A percentile compares a stretch with the other conserved stretches of the same genome.
phyloP scores from a whole-genome alignment of 2,797 vertebrate species.

The Perodicticus potto region DNA sequence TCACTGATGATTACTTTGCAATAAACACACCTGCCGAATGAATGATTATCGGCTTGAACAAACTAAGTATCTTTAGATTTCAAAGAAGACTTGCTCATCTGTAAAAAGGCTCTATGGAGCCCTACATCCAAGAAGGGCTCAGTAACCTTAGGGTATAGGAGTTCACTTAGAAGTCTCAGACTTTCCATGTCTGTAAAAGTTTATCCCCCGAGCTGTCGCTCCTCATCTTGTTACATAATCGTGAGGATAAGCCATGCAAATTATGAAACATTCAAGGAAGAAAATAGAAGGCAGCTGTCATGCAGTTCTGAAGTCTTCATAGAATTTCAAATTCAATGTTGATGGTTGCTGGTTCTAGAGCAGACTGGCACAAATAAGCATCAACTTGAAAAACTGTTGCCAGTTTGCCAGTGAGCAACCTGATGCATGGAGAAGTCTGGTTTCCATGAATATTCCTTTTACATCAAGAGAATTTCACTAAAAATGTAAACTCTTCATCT shows the following conservation, averaged over 20 bases:
- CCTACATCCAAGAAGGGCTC: neutral
- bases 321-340: slow-evolving; percentile 31
- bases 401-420: neutral
- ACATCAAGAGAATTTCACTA: slow-evolving; percentile 27
- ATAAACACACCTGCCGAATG: slow-evolving; percentile 2
- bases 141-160: neutral
- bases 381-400: neutral
- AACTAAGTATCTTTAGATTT: neutral
- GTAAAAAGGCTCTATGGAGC: neutral
- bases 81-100: slow-evolving; percentile 37
- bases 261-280: neutral
- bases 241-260: neutral
- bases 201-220: neutral
- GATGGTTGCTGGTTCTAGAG: neutral
- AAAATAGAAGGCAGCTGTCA: neutral
- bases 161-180: neutral
- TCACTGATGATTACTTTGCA: neutral
- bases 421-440: neutral
- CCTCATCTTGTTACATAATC: neutral
- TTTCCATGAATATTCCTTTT: slow-evolving; percentile 19
- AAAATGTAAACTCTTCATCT: slow-evolving; percentile 2
- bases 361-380: neutral
- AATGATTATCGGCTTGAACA: slow-evolving; percentile 27
- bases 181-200: too few relatives aligned
- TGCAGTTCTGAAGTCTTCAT: neutral